Base-by-base conservation (phyloP, 2,113 vertebrate species). In the Nettapus auritus region DNA sequence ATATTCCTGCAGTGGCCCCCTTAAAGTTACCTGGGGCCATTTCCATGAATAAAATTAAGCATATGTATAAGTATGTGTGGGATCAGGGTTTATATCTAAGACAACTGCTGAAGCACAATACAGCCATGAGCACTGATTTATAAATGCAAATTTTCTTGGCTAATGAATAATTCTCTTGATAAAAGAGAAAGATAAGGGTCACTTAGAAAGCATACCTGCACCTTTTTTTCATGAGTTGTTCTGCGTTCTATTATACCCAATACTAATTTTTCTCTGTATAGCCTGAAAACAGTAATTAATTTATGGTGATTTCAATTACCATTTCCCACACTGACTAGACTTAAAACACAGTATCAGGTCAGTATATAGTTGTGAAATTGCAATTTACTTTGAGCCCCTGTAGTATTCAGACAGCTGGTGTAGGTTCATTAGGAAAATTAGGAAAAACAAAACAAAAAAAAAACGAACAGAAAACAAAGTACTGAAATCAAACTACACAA, bases 361-460 rank as follows among this genome's bases (percentile, higher is more conserved):
- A 93, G 22, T 56, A 29, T 60, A 56, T 62, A 68, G 34, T 48
- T 70, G 55, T 44, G n/a, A 95, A 94, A 93, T 21, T 46, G 18
- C 28, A 93, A 40, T 84, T 93, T 94, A 96, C 68, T 96, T 95
- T 62, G 79, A 93, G 55, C 55, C 38, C 90, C 79, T 83, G 8
- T 91, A 60, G 40, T 92, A 79, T 90, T 89, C 56, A 97, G 55
- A 89, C 60, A 87, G 42, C 70, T 91, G 31, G 26, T 77, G 13
- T 62, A 67, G 13, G 26, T 93, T 97, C 82, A 84, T 95, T 88
- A 95, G 79, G 68, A 93, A 94, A 95, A 96, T 82, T 76, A 86
- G 56, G 91, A 93, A 77, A 26, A 34, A 66, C 73, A 85, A 69
- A 50, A 18, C n/a, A 26, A 29, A 31, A 5, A 9, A 11, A 12